Percentiles rank a stretch among this genome's conserved stretches.
These are phyloP conservation scores for Sphenodon punctatus DNA, from an alignment of 2,797 vertebrate genomes.

Conservation along the genomic window DNA sequence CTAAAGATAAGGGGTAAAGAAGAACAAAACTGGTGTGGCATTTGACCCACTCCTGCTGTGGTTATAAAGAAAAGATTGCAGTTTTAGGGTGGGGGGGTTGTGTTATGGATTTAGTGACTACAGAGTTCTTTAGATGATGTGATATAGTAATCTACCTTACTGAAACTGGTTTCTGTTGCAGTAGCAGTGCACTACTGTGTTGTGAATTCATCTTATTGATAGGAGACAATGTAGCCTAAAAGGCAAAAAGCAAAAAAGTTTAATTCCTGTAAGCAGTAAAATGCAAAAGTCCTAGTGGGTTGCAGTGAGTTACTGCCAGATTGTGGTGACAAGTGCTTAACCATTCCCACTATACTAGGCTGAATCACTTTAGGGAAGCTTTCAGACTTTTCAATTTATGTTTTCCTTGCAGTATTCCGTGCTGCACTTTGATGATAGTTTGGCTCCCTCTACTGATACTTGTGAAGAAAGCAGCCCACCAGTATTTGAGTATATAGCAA, in stretches of 20 bases:
- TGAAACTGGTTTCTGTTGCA: not conserved
- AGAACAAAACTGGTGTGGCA: too few species aligned
- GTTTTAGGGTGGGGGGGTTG: too few species aligned
- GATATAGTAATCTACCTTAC: not conserved
- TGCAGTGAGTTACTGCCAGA: too few species aligned
- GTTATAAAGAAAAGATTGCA: too few species aligned
- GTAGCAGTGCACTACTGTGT: not conserved
- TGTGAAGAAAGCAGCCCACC: conserved; percentile 86
- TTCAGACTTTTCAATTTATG: too few species aligned
- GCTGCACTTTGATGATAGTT: conserved; percentile 83
- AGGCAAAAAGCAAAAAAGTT: not conserved
- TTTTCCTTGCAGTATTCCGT: not conserved
- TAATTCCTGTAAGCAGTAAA: too few species aligned
- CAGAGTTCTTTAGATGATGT: not conserved
- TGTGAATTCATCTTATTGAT: not conserved
- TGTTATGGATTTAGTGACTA: too few species aligned
- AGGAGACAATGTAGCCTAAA: not conserved
- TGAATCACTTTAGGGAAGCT: too few species aligned
- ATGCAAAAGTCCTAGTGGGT: too few species aligned
- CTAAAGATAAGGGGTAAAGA: too few species aligned
- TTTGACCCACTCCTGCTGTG: too few species aligned
- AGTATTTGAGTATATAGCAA: conserved; percentile 83
- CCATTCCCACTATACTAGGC: not conserved
- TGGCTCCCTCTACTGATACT: conserved; percentile 92
- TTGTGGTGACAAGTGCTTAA: too few species aligned